Conservation (phyloP, 2,113 vertebrate species). For the Corythoichthys haematopterus region DNA sequence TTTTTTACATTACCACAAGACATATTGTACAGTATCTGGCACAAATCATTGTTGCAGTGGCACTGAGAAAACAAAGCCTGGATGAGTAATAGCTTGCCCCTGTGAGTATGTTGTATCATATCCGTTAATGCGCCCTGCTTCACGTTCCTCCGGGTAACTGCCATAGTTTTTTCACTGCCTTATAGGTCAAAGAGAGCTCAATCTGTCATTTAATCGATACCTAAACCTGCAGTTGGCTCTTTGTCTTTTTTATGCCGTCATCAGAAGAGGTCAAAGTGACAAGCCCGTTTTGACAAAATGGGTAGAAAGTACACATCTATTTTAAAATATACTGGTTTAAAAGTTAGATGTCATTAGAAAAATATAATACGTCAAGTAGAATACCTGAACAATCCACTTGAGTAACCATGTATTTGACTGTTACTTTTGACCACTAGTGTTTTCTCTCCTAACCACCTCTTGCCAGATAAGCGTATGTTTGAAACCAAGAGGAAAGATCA, state of each 20-base stretch:
- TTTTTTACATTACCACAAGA: too few species aligned
- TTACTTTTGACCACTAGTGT: slow-evolving; percentile 5
- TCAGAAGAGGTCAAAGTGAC: not conserved
- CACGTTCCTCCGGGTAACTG: too few species aligned
- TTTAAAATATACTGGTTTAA: not conserved
- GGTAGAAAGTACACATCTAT: not conserved
- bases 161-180: too few species aligned
- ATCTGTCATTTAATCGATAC: not conserved
- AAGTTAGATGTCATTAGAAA: not conserved
- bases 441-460: slow-evolving; percentile 42
- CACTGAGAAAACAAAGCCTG: too few species aligned
- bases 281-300: not conserved
- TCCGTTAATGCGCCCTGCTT: too few species aligned
- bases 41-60: not conserved
- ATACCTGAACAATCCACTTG: not conserved
- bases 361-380: not conserved
- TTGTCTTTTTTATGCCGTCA: not conserved
- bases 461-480: slow-evolving; percentile 92
- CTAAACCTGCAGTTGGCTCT: too few species aligned
- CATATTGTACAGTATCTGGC: too few species aligned
- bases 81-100: too few species aligned
- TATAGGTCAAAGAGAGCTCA: too few species aligned
- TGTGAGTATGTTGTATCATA: too few species aligned
- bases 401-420: not conserved
- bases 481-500: slow-evolving; percentile 96